Percentiles rank a stretch among this genome's conserved stretches.
Evolutionary conservation across 2,113 vertebrate species (phyloP).

Genomic region (Atlantisia rogersi): DNA sequence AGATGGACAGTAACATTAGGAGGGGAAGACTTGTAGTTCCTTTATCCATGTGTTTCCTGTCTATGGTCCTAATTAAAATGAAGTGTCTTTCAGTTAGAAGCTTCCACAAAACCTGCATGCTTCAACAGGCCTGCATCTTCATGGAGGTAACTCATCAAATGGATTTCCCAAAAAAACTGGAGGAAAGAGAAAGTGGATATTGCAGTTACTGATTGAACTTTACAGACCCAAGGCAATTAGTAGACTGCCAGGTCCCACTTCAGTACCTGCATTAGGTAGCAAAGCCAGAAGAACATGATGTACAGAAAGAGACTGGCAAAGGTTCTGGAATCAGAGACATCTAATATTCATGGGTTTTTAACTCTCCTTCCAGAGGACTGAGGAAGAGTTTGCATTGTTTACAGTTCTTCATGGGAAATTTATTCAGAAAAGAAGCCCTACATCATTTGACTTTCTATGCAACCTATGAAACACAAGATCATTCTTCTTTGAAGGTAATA

Average conservation of each 20-base stretch:
- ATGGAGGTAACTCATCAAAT: not conserved
- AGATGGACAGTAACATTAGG: not conserved
- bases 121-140: not conserved
- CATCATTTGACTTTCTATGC: not conserved
- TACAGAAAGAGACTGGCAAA: not conserved
- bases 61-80: not conserved
- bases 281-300: rapidly evolving
- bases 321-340: not conserved
- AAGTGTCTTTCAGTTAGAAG: not conserved
- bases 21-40: not conserved
- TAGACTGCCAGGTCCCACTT: not conserved
- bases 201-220: not conserved
- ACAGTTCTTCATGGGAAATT: not conserved
- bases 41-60: not conserved
- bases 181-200: not conserved
- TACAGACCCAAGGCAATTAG: not conserved
- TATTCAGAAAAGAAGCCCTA: not conserved
- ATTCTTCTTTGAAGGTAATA: not conserved
- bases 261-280: not conserved
- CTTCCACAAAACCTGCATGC: not conserved
- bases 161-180: not conserved
- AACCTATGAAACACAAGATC: not conserved
- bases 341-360: not conserved
- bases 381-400: not conserved
- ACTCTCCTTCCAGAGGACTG: not conserved